Base-by-base conservation (phyloP, 2,888 invertebrate genomes). In the Nasonia oneida region DNA sequence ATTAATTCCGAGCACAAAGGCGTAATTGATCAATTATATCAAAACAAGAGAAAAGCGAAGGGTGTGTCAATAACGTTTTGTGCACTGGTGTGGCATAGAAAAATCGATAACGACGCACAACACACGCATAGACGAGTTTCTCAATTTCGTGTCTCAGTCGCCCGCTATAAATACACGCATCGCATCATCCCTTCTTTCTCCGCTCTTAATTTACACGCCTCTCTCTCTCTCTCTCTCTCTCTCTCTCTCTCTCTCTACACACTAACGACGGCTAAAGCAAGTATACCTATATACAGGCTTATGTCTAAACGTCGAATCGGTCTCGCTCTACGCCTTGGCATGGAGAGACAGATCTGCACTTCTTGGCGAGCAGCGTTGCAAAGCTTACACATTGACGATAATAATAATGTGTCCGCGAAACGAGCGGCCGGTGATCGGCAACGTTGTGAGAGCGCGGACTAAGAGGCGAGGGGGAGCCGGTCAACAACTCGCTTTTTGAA, bases 141-240 rank as follows among this genome's bases (percentile, higher is more conserved):
- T 79, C 79, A 79, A 74, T 80, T 73, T 75, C 39, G 39, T 53
- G 76, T 84, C 64, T 64, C 76, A 64, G 76, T 73, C 61, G 74
- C 79, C 81, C 70, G 50, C 73, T 86, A 86, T 84, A 86, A 86
- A 86, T 86, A 84, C 39, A 75, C 73, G 67, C 42, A 47, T 53
- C 53, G 50, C 57, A 64, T 67, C 71, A 23, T 71, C 64, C 12
- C 39, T 82, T 33, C 47, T 79, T n/a, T 74, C 73, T 70, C 76
- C 57, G 39, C 39, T 75, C 57, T 64, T 33, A 76, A 53, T 79
- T 64, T 18, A 42, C 23, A 73, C n/a, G 42, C 73, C 23, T 73
- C n/a, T 42, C n/a, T 71, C 73, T n/a, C 12, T 42, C 23, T 23
- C 23, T 23, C 23, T 23, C 23, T 23, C 23, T 23, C 23, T 23